phyloP scores from a whole-genome alignment of 2,113 vertebrate genomes.

The Furnarius figulus region DNA sequence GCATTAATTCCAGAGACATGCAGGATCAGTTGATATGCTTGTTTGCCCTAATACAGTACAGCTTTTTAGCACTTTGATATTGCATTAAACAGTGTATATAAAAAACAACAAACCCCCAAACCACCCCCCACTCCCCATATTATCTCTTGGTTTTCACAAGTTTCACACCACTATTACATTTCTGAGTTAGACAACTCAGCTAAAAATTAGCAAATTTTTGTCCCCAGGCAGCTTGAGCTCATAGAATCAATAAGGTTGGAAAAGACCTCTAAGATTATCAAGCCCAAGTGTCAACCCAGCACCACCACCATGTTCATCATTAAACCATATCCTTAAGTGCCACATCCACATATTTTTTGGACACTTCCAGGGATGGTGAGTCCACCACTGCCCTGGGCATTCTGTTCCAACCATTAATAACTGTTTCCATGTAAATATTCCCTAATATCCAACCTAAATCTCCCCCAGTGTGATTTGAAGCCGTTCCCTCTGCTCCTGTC shows the following conservation, averaged over 20 bases:
- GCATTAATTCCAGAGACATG: neutral
- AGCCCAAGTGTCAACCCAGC: neutral
- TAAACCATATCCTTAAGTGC: neutral
- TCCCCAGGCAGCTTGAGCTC: neutral
- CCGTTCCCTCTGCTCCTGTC: neutral
- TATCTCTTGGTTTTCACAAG: neutral
- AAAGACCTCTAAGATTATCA: neutral
- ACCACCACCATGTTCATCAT: neutral
- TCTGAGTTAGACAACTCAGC: neutral
- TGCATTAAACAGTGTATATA: neutral
- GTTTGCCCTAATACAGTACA: neutral
- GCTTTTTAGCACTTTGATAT: neutral
- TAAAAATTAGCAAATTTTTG: neutral
- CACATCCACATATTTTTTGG: neutral
- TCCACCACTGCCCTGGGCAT: neutral
- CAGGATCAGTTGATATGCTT: neutral
- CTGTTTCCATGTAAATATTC: neutral
- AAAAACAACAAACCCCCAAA: neutral
- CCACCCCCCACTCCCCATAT: neutral
- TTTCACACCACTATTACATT: neutral
- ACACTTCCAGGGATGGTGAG: neutral
- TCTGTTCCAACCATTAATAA: neutral
- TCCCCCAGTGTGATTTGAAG: neutral
- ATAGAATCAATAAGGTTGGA: neutral
- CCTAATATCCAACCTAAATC: accelerated